Percentiles rank a stretch among this genome's conserved stretches.
Evolutionary conservation across 2,797 vertebrate species (phyloP).

Genomic region (Acanthurus lineatus): DNA sequence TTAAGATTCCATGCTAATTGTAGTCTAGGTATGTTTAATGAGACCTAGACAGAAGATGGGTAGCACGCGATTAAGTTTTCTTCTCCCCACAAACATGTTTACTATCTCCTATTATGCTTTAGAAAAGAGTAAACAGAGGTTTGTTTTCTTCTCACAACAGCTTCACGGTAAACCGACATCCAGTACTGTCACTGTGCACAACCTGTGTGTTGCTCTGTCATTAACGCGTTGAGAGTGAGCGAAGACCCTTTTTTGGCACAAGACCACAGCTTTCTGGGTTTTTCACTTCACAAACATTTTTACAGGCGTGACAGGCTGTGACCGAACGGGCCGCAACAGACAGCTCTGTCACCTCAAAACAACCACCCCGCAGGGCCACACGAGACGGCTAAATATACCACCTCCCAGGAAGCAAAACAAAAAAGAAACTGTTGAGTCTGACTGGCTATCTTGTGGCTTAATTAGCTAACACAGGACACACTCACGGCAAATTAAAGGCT

Average conservation of each 20-base stretch:
- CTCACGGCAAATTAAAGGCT: slow-evolving; percentile 82
- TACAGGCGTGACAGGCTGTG: slow-evolving; percentile 81
- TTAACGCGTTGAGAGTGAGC: slow-evolving; percentile 61
- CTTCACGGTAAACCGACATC: slow-evolving; percentile 35
- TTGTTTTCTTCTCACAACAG: slow-evolving; percentile 50
- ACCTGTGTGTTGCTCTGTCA: slow-evolving; percentile 76
- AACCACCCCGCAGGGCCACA: slow-evolving; percentile 79
- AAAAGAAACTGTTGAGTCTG: slow-evolving; percentile 50
- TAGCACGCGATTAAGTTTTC: slow-evolving; percentile 53
- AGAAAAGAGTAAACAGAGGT: slow-evolving; percentile 39
- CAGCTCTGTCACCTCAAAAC: slow-evolving; percentile 80
- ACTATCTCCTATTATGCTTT: slow-evolving; percentile 7
- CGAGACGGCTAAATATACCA: slow-evolving; percentile 83
- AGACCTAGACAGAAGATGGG: slow-evolving; percentile 73
- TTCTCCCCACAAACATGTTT: slow-evolving; percentile 36
- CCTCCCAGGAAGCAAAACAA: slow-evolving; percentile 68
- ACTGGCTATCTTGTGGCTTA: slow-evolving; percentile 76
- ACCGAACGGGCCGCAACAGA: slow-evolving; percentile 79
- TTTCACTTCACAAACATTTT: slow-evolving; percentile 88
- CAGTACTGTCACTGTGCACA: slow-evolving; percentile 56
- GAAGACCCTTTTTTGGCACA: slow-evolving; percentile 80
- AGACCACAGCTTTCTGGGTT: slow-evolving; percentile 75
- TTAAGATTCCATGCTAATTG: slow-evolving; percentile 80
- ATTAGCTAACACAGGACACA: slow-evolving; percentile 81
- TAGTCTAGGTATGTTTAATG: slow-evolving; percentile 69